Evolutionary conservation across 2,888 invertebrate species (phyloP).

Genomic region (Xestia ashworthii): DNA sequence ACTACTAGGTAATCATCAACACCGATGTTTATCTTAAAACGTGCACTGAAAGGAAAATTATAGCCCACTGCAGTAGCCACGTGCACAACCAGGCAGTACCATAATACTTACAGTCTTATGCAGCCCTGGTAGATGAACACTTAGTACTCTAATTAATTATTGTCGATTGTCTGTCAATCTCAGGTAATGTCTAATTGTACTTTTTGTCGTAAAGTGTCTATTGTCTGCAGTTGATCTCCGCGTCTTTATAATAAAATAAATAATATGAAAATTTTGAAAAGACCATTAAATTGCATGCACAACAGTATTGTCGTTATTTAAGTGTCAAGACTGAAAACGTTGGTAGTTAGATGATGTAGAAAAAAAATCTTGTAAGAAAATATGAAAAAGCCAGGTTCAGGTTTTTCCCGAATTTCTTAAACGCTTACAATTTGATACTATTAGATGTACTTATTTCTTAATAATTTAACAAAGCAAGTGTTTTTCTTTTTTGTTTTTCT

Average conservation of each 20-base stretch:
- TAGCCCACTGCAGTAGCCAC: conserved; percentile 37
- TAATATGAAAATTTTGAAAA: neutral
- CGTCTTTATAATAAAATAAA: neutral
- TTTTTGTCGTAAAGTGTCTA: conserved; percentile 4
- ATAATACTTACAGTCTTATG: conserved; percentile 10
- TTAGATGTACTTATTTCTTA: conserved; percentile 32
- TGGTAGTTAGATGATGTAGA: neutral
- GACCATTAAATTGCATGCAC: too few species aligned
- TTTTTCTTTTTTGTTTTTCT: conserved; percentile 44
- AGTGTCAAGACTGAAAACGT: neutral
- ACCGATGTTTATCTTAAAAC: conserved; percentile 59
- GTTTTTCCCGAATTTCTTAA: conserved; percentile 25
- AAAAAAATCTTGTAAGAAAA: neutral
- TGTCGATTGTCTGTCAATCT: conserved; percentile 34
- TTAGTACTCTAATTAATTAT: conserved; percentile 41
- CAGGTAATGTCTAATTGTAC: conserved; percentile 13
- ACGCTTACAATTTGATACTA: conserved; percentile 10
- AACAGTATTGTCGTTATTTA: neutral
- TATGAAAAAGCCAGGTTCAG: neutral
- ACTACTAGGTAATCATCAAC: conserved; percentile 36
- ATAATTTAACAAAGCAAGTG: conserved; percentile 7
- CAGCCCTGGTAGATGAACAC: conserved; percentile 4
- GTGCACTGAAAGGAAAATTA: conserved; percentile 57
- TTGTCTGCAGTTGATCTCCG: neutral
- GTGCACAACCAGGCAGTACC: conserved; percentile 20